Conservation (phyloP, 1,140 invertebrate genomes). For the Rhysida immarginata region DNA sequence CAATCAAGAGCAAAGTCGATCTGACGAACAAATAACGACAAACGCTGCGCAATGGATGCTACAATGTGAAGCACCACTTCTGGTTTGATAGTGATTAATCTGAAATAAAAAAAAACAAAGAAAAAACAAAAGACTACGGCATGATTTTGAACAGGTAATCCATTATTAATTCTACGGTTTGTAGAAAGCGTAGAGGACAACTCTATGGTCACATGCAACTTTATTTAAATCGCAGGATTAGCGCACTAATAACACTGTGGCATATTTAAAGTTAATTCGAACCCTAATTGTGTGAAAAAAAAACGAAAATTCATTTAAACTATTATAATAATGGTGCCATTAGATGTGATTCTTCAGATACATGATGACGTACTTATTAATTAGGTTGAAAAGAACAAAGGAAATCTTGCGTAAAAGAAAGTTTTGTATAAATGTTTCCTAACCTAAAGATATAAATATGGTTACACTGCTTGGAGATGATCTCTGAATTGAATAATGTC, state of each 20-base stretch:
- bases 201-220: neutral
- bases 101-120: constrained; percentile 28
- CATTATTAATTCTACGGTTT: neutral
- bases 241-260: neutral
- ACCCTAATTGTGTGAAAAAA: neutral
- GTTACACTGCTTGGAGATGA: too few species aligned
- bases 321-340: too few species aligned
- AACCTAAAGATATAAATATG: too few species aligned
- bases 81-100: constrained; percentile 73
- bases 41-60: constrained; percentile 71
- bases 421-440: too few species aligned
- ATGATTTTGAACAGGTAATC: neutral
- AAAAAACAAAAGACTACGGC: constrained; percentile 5
- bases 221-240: neutral
- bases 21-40: constrained; percentile 94
- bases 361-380: too few species aligned
- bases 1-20: constrained; percentile 98
- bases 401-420: too few species aligned
- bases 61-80: constrained; percentile 82
- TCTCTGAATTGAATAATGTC: too few species aligned
- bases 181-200: neutral
- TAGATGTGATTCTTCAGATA: too few species aligned
- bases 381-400: too few species aligned
- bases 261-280: neutral
- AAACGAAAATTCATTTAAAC: too few species aligned